These are phyloP conservation scores for Oreochromis tanganicae DNA, from an alignment of 2,113 vertebrate genomes.

Conservation along the genomic window DNA sequence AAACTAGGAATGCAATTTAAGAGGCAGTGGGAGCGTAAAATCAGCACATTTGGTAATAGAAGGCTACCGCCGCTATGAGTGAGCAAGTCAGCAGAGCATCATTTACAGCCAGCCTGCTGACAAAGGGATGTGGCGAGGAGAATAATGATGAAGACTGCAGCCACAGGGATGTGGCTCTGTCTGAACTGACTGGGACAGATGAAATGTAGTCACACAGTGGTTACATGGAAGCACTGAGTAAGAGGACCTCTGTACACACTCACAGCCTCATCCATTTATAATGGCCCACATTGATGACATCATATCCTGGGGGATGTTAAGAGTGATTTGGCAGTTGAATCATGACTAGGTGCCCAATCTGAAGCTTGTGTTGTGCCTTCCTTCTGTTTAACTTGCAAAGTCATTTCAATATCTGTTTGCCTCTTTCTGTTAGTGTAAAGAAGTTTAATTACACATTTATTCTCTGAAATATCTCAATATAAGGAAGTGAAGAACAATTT, in stretches of 20 bases:
- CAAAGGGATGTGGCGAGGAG: slow-evolving; percentile 25
- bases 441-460: background rate
- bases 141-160: slow-evolving; percentile 18
- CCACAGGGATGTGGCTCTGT: slow-evolving; percentile 8
- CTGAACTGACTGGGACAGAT: background rate
- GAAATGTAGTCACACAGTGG: background rate
- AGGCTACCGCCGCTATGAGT: background rate
- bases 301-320: slow-evolving; percentile 5
- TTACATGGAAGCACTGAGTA: slow-evolving; percentile 36
- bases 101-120: slow-evolving; percentile 17
- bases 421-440: background rate
- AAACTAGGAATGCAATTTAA: background rate
- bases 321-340: slow-evolving; percentile 30
- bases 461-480: background rate
- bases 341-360: background rate
- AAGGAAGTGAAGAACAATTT: background rate
- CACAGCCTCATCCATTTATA: slow-evolving; percentile 35
- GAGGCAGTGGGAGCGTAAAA: background rate
- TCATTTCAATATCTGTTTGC: background rate
- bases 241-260: slow-evolving; percentile 7
- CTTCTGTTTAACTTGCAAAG: background rate
- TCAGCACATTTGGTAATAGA: slow-evolving; percentile 4
- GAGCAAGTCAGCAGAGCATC: background rate
- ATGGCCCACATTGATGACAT: slow-evolving; percentile 45
- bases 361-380: background rate